Evolutionary conservation across 1,140 invertebrate species (phyloP).

Genomic region (Agrypnia vestita): DNA sequence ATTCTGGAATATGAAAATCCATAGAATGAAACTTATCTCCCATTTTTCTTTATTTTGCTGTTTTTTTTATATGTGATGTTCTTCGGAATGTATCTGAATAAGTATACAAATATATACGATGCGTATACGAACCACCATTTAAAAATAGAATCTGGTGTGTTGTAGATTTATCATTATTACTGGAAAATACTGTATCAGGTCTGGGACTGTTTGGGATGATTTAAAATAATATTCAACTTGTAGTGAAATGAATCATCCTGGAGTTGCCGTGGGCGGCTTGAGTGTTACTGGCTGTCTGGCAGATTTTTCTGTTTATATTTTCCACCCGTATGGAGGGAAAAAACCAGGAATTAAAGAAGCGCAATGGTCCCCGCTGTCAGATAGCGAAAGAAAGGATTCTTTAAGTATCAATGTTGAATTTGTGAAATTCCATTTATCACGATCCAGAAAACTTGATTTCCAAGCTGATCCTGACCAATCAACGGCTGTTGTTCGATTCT

Average conservation of each 20-base stretch:
- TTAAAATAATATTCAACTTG: slow-evolving; percentile 29
- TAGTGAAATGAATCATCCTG: slow-evolving; percentile 76
- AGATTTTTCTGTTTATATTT: slow-evolving; percentile 98
- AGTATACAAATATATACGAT: no score
- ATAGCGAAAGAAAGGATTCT: slow-evolving; percentile 94
- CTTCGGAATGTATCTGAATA: no score
- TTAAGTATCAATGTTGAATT: slow-evolving; percentile 97
- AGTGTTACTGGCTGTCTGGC: slow-evolving; percentile 95
- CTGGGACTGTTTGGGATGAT: no score
- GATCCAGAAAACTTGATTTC: slow-evolving; percentile 89
- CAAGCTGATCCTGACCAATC: slow-evolving; percentile 78
- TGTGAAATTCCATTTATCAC: slow-evolving; percentile 95
- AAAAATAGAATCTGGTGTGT: no score
- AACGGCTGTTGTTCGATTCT: slow-evolving; percentile 90
- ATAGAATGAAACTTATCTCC: no score
- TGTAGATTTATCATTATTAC: no score
- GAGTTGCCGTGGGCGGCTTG: slow-evolving; percentile 86
- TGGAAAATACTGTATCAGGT: no score
- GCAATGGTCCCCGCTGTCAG: slow-evolving; percentile 89
- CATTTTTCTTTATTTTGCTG: no score
- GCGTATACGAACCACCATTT: no score
- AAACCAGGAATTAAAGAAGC: slow-evolving; percentile 87
- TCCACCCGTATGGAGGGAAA: slow-evolving; percentile 95
- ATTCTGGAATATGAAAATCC: no score
- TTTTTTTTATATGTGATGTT: no score